A percentile compares a stretch with the other conserved stretches of the same genome.
Evolutionary conservation across 2,797 vertebrate species (phyloP).

Genomic region (Hydrolagus colliei): DNA sequence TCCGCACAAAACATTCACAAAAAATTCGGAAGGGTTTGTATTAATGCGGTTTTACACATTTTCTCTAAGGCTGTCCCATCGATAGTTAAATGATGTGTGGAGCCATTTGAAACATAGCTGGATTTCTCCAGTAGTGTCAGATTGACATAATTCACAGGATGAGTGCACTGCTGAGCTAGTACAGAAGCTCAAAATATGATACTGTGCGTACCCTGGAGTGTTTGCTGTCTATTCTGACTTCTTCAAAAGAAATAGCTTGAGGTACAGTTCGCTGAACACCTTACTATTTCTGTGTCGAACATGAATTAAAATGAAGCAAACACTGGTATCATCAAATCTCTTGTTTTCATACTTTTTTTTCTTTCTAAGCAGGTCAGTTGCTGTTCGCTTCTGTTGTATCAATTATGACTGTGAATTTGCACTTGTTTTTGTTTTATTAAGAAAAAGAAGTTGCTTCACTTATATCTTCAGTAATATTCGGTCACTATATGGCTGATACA

Average conservation of each 20-base stretch:
- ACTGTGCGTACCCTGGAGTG: background rate
- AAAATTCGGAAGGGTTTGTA: background rate
- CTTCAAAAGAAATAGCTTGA: background rate
- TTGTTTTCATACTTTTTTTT: background rate
- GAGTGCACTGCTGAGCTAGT: background rate
- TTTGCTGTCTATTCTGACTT: background rate
- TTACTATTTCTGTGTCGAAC: too few relatives aligned
- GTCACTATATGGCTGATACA: too few relatives aligned
- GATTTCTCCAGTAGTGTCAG: background rate
- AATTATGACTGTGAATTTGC: background rate
- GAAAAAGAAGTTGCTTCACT: too few relatives aligned
- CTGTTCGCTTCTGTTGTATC: background rate
- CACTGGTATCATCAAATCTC: too few relatives aligned
- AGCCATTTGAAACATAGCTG: background rate
- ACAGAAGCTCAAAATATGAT: background rate
- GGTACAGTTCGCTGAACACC: background rate
- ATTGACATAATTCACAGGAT: constrained; percentile 4
- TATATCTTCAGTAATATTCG: too few relatives aligned
- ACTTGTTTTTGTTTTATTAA: too few relatives aligned
- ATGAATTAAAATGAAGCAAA: background rate
- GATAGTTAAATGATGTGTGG: background rate
- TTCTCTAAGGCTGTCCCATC: background rate
- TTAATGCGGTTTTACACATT: background rate
- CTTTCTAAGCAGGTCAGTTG: background rate
- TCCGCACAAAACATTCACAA: too few relatives aligned